phyloP scores from a whole-genome alignment of 1,140 invertebrate species.

The Pseudoatta argentina region DNA sequence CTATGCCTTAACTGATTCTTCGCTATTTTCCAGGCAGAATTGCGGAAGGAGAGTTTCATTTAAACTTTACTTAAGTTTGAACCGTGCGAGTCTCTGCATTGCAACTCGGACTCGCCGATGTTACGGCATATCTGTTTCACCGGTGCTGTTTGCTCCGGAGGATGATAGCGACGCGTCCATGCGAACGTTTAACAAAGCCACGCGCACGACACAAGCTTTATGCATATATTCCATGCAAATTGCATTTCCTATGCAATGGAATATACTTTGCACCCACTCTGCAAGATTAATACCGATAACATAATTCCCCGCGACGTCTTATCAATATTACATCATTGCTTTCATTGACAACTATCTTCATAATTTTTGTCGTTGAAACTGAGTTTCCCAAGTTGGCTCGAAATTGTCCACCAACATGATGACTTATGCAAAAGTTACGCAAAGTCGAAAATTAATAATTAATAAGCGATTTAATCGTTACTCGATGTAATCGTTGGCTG shows the following conservation, averaged over 20 bases:
- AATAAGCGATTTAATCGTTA: background rate
- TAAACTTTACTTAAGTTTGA: slow-evolving; percentile 17
- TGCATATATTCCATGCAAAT: slow-evolving; percentile 55
- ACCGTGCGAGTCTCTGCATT: background rate
- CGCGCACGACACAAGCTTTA: slow-evolving; percentile 6
- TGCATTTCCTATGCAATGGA: slow-evolving; percentile 49
- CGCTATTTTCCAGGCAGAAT: background rate
- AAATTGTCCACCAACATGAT: background rate
- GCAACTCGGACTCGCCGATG: background rate
- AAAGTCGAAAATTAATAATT: slow-evolving; percentile 5
- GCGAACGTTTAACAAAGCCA: slow-evolving; percentile 13
- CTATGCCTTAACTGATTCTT: background rate
- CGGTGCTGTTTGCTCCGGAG: slow-evolving; percentile 25
- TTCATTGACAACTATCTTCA: slow-evolving; percentile 2
- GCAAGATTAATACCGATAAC: slow-evolving; percentile 40
- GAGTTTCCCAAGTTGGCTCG: background rate
- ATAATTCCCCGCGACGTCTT: background rate
- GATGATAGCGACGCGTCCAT: slow-evolving; percentile 13
- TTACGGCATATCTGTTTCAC: slow-evolving; percentile 25
- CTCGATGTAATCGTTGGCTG: background rate
- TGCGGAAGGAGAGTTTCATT: background rate
- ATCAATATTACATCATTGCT: background rate
- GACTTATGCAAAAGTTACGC: background rate
- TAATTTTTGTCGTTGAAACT: background rate
- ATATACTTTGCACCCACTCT: slow-evolving; percentile 14